Conservation (phyloP, 2,113 vertebrate genomes). For the Australoheros scitulus region DNA sequence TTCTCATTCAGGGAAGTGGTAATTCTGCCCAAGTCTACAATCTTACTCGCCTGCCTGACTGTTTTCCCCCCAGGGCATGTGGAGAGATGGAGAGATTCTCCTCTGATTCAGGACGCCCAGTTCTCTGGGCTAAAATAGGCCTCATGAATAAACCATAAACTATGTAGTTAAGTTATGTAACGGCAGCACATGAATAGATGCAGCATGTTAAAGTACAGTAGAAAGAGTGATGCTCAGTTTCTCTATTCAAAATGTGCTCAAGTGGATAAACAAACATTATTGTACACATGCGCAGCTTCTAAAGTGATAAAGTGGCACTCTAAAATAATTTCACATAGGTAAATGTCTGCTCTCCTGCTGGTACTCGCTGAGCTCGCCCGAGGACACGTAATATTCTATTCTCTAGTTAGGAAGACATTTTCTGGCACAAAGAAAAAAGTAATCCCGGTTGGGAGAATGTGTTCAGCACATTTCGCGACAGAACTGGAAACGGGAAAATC, state of each 20-base stretch:
- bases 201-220: constrained; percentile 48
- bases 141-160: constrained; percentile 71
- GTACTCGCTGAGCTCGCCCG: background rate
- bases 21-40: constrained; percentile 50
- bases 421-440: background rate
- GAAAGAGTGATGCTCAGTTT: constrained; percentile 27
- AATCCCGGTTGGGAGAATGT: background rate
- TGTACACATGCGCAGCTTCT: background rate
- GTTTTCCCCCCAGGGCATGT: constrained; percentile 33
- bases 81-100: constrained; percentile 63
- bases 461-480: background rate
- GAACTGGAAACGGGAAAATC: background rate
- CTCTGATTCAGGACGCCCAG: constrained; percentile 67
- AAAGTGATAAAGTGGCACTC: constrained; percentile 9
- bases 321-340: background rate
- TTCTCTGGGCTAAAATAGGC: constrained; percentile 68
- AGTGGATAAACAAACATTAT: constrained; percentile 46
- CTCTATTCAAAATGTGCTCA: constrained; percentile 8
- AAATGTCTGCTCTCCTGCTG: background rate
- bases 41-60: constrained; percentile 46
- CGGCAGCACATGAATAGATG: constrained; percentile 54
- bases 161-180: constrained; percentile 72
- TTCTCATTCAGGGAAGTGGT: constrained; percentile 44
- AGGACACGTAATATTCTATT: background rate
- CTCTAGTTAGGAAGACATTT: background rate